These are phyloP conservation scores for Meandrusa payeni DNA, from an alignment of 2,888 invertebrate genomes.

Conservation along the genomic window DNA sequence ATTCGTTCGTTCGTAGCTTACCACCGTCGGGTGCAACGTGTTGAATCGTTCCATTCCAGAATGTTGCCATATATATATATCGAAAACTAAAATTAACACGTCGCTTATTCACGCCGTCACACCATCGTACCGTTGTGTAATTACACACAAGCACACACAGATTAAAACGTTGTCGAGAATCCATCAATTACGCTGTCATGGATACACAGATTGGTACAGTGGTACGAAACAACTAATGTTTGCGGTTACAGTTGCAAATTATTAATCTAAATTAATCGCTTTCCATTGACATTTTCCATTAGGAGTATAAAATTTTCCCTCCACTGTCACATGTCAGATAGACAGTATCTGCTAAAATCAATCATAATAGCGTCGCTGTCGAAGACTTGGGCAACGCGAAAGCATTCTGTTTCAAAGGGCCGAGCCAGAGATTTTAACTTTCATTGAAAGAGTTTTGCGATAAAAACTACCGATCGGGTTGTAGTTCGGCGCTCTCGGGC, in stretches of 20 bases:
- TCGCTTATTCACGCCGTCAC: constrained; percentile 29
- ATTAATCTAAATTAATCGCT: constrained; percentile 7
- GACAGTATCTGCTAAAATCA: no score
- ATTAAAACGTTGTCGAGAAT: constrained; percentile 40
- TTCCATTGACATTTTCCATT: constrained; percentile 1
- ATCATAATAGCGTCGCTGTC: no score
- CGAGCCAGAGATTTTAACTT: no score
- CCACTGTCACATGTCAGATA: no score
- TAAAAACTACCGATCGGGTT: no score
- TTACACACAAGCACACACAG: constrained; percentile 38
- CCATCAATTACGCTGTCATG: constrained; percentile 28
- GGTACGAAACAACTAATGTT: constrained; percentile 11
- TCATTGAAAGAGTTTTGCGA: no score
- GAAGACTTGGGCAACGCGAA: no score
- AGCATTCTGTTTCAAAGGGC: no score
- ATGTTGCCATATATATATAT: constrained; percentile 29
- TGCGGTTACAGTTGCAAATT: constrained; percentile 8
- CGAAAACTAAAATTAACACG: constrained; percentile 28
- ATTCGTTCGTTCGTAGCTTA: constrained; percentile 41
- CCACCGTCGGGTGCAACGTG: constrained; percentile 35
- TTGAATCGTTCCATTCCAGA: constrained; percentile 37
- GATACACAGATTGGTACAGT: not conserved
- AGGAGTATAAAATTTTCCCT: no score
- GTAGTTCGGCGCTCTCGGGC: no score
- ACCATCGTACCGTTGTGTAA: constrained; percentile 35